A percentile compares a stretch with the other conserved stretches of the same genome.
Evolutionary conservation across 1,140 invertebrate species (phyloP).

Genomic region (Psix sp.): DNA sequence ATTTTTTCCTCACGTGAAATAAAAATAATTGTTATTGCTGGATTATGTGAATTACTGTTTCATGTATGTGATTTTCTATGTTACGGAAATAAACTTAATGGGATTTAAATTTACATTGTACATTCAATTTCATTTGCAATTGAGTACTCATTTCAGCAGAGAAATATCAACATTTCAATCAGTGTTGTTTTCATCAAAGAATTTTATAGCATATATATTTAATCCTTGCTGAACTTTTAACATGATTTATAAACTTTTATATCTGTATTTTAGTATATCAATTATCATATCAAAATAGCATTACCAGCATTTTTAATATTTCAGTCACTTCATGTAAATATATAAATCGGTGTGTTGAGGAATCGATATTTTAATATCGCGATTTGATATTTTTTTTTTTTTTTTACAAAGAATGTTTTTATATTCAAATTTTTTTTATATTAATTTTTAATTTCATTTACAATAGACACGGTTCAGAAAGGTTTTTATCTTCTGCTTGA

Average conservation of each 20-base stretch:
- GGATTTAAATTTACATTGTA: background rate
- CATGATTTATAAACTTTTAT: background rate
- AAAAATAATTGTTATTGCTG: background rate
- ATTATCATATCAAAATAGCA: conserved; percentile 11
- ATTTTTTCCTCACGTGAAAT: background rate
- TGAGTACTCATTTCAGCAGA: too few species aligned
- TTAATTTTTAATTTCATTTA: conserved; percentile 8
- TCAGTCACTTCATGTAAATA: background rate
- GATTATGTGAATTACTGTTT: background rate
- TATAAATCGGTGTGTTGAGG: conserved; percentile 5
- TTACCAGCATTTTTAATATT: conserved; percentile 17
- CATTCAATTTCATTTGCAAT: background rate
- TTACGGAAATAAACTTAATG: background rate
- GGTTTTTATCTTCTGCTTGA: conserved; percentile 5
- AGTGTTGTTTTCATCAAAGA: too few species aligned
- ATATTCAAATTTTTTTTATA: conserved; percentile 4
- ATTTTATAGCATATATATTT: background rate
- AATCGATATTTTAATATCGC: conserved; percentile 22
- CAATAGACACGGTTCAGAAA: background rate
- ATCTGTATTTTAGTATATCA: conserved; percentile 3
- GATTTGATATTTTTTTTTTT: conserved; percentile 10
- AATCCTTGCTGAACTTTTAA: too few species aligned
- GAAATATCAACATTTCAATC: too few species aligned
- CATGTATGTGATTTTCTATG: background rate
- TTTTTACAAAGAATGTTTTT: conserved; percentile 9